Base-by-base conservation (phyloP, 2,888 invertebrate genomes). In the Tachystola acroxantha region DNA sequence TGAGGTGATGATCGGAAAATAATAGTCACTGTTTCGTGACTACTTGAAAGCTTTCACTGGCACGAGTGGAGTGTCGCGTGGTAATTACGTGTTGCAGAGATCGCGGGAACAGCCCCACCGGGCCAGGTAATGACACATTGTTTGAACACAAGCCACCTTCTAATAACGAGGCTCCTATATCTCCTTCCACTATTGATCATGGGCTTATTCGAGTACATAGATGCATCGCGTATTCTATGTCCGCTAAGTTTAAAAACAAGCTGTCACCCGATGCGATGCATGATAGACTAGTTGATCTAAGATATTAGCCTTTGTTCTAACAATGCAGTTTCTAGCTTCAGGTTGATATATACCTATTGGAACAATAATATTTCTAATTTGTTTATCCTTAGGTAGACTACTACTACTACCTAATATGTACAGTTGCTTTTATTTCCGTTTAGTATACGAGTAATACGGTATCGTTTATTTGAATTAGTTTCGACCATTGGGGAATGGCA, bases 41-140 rank as follows among this genome's bases (percentile, higher is more conserved):
- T 53, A 53, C 55, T 50, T 53, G 53, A 58, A 64, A 69, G 68
- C 76, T 77, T 78, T 80, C 73, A 70, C 76, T 72, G 54, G 58
- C 49, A 55, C 45, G 47, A 49, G 58, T 50, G 45, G 47, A 49
- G 58, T 50, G 45, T 50, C 48, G 50, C 53, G 53, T 47, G 54
- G 48, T 72, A 66, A 73, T 72, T 71, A 65, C 55, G 52, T 57
- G 57, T 49, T 56, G 57, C 48, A 45, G 62, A 64, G 66, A 66
- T 65, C 67, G 68, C 68, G 70, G 64, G 71, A 68, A 70, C 62
- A 51, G 44, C 53, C 58, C 42, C 46, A 41, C 50, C 45, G 60
- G 54, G 55, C 58, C 51, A 56, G 46, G 57, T 70, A 73, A 75
- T 66, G 70, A 69, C 52, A 64, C 63, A 76, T 78, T 79, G 77